A percentile compares a stretch with the other conserved stretches of the same genome.
phyloP scores from a whole-genome alignment of 2,797 vertebrate species.

The Antrozous pallidus region DNA sequence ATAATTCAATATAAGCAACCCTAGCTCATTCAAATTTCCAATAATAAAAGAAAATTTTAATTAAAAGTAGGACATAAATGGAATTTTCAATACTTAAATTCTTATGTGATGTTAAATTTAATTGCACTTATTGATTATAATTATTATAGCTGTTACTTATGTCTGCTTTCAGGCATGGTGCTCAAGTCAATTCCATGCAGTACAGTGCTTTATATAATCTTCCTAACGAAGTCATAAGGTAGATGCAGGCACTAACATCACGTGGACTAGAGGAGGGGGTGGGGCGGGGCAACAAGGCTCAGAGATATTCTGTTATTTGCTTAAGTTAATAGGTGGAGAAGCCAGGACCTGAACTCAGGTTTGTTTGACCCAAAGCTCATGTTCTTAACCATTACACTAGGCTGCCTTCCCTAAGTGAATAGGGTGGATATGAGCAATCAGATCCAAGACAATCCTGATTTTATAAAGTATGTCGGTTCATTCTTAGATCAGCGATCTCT shows the following conservation, averaged over 20 bases:
- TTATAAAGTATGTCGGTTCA: not conserved
- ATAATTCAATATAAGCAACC: not conserved
- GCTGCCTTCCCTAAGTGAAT: not conserved
- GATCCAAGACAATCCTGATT: not conserved
- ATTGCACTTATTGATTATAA: not conserved
- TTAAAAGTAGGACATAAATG: not conserved
- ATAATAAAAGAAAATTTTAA: not conserved
- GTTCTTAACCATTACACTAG: not conserved
- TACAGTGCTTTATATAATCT: not conserved
- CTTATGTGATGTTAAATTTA: not conserved
- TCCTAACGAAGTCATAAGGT: not conserved
- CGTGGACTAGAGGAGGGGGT: rapidly evolving
- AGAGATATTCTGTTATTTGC: not conserved
- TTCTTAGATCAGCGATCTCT: not conserved
- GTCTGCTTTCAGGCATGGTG: not conserved
- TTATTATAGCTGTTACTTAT: not conserved
- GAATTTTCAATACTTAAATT: not conserved
- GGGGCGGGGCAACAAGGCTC: not conserved
- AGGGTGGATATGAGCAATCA: not conserved
- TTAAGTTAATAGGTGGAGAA: not conserved
- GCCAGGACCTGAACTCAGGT: not conserved
- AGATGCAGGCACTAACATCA: not conserved
- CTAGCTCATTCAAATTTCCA: not conserved
- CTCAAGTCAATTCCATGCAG: not conserved
- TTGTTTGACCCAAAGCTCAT: not conserved